These are phyloP conservation scores for Ectemnius continuus DNA, from an alignment of 2,888 invertebrate species.

Conservation along the genomic window DNA sequence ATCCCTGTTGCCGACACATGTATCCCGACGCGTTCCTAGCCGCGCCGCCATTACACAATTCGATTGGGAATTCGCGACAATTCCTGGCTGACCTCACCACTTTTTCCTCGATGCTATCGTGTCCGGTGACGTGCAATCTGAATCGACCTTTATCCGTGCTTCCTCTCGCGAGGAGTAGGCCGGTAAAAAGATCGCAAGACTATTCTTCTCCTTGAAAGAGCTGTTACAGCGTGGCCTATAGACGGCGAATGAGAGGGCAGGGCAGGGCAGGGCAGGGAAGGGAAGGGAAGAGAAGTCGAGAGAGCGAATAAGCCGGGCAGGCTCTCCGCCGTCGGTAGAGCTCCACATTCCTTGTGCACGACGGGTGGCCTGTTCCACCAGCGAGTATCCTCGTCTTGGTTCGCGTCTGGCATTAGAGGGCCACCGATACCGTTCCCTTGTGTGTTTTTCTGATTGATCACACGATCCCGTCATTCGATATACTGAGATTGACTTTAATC, in stretches of 20 bases:
- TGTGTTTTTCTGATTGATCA: conserved; percentile 77
- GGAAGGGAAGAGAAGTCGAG: neutral
- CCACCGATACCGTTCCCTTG: conserved; percentile 61
- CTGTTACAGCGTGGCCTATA: too few species aligned
- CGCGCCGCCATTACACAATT: too few species aligned
- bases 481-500: conserved; percentile 76
- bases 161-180: too few species aligned
- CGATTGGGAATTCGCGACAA: conserved; percentile 4
- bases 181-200: too few species aligned
- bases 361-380: conserved; percentile 72
- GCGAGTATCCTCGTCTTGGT: conserved; percentile 60
- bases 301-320: conserved; percentile 50
- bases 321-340: conserved; percentile 69
- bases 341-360: conserved; percentile 76
- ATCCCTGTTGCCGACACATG: neutral
- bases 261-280: too few species aligned
- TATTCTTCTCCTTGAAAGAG: too few species aligned
- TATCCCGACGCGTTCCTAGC: neutral
- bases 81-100: neutral
- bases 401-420: conserved; percentile 52
- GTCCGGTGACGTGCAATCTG: too few species aligned
- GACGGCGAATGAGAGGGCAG: neutral
- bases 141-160: too few species aligned
- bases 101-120: too few species aligned
- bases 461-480: conserved; percentile 76